Conservation (phyloP, 1,140 invertebrate genomes). For the Macrotrachela quadricornifera region DNA sequence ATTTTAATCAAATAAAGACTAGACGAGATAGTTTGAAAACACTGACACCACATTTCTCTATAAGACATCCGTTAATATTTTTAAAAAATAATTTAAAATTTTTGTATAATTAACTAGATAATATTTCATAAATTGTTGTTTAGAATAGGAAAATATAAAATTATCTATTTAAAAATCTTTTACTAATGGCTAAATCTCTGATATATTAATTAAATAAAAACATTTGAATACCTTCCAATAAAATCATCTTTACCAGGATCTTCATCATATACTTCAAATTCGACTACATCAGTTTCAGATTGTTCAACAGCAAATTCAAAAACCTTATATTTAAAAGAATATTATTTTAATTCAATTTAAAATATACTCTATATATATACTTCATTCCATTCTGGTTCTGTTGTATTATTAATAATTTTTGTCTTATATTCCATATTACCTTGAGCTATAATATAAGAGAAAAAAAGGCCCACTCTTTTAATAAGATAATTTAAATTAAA, state of each 20-base stretch:
- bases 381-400: slow-evolving; percentile 63
- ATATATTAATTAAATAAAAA: background rate
- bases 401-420: slow-evolving; percentile 62
- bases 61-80: too few relatives aligned
- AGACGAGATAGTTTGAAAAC: too few relatives aligned
- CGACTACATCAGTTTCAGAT: slow-evolving; percentile 48
- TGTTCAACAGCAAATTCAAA: slow-evolving; percentile 29
- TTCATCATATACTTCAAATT: slow-evolving; percentile 56
- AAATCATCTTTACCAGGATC: slow-evolving; percentile 47
- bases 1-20: too few relatives aligned
- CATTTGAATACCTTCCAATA: slow-evolving; percentile 14
- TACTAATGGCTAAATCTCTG: background rate
- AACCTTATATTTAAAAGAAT: slow-evolving; percentile 12
- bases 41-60: too few relatives aligned
- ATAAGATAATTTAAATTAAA: too few relatives aligned
- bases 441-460: background rate
- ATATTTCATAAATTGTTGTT: too few relatives aligned
- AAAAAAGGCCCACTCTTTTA: too few relatives aligned
- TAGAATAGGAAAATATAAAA: too few relatives aligned
- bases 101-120: too few relatives aligned
- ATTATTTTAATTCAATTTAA: slow-evolving; percentile 9
- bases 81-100: too few relatives aligned
- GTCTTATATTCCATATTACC: slow-evolving; percentile 36
- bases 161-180: background rate
- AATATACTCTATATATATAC: slow-evolving; percentile 20